These are phyloP conservation scores for Paramuricea clavata DNA, from an alignment of 92 coral and sea anemone genomes.

Conservation along the genomic window DNA sequence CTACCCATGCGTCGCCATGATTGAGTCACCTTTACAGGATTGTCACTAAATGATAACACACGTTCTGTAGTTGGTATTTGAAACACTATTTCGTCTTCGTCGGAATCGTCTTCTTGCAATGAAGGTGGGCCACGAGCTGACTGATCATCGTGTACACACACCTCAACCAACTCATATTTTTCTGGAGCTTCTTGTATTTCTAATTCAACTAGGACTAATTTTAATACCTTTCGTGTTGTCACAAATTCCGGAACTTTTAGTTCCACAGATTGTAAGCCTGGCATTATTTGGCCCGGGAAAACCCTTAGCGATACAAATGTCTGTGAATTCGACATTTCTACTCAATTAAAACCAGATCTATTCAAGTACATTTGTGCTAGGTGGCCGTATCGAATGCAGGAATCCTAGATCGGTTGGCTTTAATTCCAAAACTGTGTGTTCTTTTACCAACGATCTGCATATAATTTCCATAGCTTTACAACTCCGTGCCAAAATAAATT, in stretches of 20 bases:
- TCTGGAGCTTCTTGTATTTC: constrained; percentile 83
- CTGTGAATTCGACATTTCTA: constrained; percentile 25
- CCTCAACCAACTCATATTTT: constrained; percentile 94
- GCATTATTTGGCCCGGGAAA: constrained; percentile 91
- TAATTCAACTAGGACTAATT: constrained; percentile 79
- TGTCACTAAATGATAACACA: constrained; percentile 77
- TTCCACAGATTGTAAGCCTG: constrained; percentile 91
- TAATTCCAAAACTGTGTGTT: constrained; percentile 1
- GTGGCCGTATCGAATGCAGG: background rate
- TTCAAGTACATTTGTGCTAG: background rate
- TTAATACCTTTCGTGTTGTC: constrained; percentile 85
- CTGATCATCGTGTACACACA: constrained; percentile 93
- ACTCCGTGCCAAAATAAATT: background rate
- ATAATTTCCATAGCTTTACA: background rate
- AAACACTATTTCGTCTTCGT: constrained; percentile 5
- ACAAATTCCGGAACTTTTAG: constrained; percentile 81
- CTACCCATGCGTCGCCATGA: constrained; percentile 83
- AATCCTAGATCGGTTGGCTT: background rate
- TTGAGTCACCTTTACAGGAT: constrained; percentile 85
- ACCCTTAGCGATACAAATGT: constrained; percentile 76
- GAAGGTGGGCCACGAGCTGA: constrained; percentile 32
- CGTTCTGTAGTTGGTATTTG: constrained; percentile 76
- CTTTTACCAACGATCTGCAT: background rate
- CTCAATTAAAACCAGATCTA: background rate
- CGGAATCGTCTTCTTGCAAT: constrained; percentile 27